Evolutionary conservation across 1,140 invertebrate genomes (phyloP).

Genomic region (Antheraea pernyi): DNA sequence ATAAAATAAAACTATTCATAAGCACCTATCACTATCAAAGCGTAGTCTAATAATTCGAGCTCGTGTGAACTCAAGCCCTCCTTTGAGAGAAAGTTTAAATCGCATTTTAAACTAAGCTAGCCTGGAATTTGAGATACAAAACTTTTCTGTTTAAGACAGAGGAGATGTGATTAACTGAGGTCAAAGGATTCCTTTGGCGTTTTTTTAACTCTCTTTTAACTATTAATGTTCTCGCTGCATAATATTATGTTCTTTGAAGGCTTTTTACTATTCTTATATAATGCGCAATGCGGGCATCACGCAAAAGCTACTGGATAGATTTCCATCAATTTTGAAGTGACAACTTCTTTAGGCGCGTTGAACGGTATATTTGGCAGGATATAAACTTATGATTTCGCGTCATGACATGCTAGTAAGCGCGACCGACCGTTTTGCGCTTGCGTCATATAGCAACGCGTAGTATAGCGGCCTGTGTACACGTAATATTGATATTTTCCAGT

Average conservation of each 20-base stretch:
- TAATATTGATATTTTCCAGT: too few relatives aligned
- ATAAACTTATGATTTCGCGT: too few relatives aligned
- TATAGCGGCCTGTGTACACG: too few relatives aligned
- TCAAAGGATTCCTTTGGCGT: neutral
- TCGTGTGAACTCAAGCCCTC: slow-evolving; percentile 22
- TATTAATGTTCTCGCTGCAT: neutral
- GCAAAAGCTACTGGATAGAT: too few relatives aligned
- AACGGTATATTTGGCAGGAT: too few relatives aligned
- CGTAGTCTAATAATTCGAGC: neutral
- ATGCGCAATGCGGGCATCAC: too few relatives aligned
- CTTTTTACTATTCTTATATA: neutral
- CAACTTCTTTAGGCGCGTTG: too few relatives aligned
- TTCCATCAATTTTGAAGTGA: too few relatives aligned
- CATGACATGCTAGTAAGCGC: too few relatives aligned
- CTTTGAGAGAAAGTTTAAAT: slow-evolving; percentile 20
- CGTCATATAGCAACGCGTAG: too few relatives aligned
- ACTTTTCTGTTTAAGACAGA: slow-evolving; percentile 9
- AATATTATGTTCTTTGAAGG: slow-evolving; percentile 1
- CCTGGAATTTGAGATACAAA: slow-evolving; percentile 2
- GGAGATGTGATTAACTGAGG: slow-evolving; percentile 1
- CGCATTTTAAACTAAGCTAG: slow-evolving; percentile 10
- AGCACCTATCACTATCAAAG: neutral
- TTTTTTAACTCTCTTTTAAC: neutral
- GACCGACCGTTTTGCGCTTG: too few relatives aligned
- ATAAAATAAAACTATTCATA: neutral